These are phyloP conservation scores for Procambarus virginalis DNA, from an alignment of 1,140 invertebrate genomes.

Conservation along the genomic window DNA sequence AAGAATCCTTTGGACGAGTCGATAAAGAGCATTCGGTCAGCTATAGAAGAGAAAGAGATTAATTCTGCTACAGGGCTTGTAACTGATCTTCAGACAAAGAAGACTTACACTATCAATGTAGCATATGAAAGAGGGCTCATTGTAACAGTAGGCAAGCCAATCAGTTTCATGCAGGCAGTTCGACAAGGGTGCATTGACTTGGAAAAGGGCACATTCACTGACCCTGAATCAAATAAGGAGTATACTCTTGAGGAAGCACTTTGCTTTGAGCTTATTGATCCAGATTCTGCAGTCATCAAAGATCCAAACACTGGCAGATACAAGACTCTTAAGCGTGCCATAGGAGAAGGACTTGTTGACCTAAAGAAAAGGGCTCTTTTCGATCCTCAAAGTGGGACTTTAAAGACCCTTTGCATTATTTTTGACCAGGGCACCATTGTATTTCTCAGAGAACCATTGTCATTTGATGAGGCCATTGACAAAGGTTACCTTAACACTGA, in stretches of 20 bases:
- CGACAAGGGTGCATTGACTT: slow-evolving; percentile 75
- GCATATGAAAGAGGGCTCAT: slow-evolving; percentile 83
- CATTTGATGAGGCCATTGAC: slow-evolving; percentile 86
- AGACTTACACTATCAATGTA: slow-evolving; percentile 82
- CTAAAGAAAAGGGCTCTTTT: slow-evolving; percentile 80
- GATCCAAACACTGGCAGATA: slow-evolving; percentile 85
- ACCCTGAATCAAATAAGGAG: slow-evolving; percentile 78
- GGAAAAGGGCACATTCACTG: slow-evolving; percentile 74
- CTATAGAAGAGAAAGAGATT: slow-evolving; percentile 87
- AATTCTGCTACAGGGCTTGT: slow-evolving; percentile 85
- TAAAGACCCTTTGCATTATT: slow-evolving; percentile 81
- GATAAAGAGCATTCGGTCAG: slow-evolving; percentile 82
- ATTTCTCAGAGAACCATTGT: slow-evolving; percentile 82
- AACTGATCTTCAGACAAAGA: slow-evolving; percentile 85
- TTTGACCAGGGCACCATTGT: slow-evolving; percentile 84
- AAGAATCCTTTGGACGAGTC: slow-evolving; percentile 84
- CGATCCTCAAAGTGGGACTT: slow-evolving; percentile 80
- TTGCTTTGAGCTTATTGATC: slow-evolving; percentile 83
- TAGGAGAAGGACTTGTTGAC: slow-evolving; percentile 83
- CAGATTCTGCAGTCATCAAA: slow-evolving; percentile 84
- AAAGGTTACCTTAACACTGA: slow-evolving; percentile 81
- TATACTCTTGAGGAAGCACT: slow-evolving; percentile 87
- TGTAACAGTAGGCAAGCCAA: slow-evolving; percentile 82
- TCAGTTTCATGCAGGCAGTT: slow-evolving; percentile 79
- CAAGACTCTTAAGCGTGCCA: slow-evolving; percentile 82